phyloP scores from a whole-genome alignment of 2,888 invertebrate genomes.

The Margaritifera margaritifera region DNA sequence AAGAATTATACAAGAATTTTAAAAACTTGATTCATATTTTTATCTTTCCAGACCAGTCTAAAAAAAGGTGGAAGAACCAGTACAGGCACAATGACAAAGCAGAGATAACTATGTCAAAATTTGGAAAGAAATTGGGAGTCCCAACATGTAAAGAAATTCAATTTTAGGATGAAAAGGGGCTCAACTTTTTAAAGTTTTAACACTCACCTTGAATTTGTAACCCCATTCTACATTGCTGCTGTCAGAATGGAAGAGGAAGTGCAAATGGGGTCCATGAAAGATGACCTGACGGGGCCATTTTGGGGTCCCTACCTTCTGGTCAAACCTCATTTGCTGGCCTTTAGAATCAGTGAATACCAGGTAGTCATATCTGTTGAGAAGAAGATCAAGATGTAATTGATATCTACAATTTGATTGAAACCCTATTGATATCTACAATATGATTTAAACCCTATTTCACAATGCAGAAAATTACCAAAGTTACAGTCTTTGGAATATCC shows the following conservation, averaged over 20 bases:
- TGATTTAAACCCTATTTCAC: neutral
- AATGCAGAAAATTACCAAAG: neutral
- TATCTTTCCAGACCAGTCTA: too few relatives aligned
- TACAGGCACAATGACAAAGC: too few relatives aligned
- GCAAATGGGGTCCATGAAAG: conserved; percentile 67
- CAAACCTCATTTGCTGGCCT: conserved; percentile 65
- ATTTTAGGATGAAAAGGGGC: too few relatives aligned
- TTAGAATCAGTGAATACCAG: conserved; percentile 69
- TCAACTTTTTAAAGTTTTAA: too few relatives aligned
- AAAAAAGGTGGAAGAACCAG: too few relatives aligned
- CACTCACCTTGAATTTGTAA: conserved; percentile 69
- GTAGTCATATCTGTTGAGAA: conserved; percentile 67
- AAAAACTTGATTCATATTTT: too few relatives aligned
- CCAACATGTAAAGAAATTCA: too few relatives aligned
- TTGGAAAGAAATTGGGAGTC: too few relatives aligned
- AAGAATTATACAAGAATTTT: too few relatives aligned
- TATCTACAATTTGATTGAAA: neutral
- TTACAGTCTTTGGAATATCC: neutral
- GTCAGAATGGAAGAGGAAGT: conserved; percentile 71
- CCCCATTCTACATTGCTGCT: conserved; percentile 72
- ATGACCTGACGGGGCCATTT: conserved; percentile 67
- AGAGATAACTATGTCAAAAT: too few relatives aligned
- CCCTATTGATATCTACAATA: neutral
- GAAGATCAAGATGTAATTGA: neutral
- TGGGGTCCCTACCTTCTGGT: conserved; percentile 68